Conservation (phyloP, 2,113 vertebrate genomes). For the Tachycineta bicolor region DNA sequence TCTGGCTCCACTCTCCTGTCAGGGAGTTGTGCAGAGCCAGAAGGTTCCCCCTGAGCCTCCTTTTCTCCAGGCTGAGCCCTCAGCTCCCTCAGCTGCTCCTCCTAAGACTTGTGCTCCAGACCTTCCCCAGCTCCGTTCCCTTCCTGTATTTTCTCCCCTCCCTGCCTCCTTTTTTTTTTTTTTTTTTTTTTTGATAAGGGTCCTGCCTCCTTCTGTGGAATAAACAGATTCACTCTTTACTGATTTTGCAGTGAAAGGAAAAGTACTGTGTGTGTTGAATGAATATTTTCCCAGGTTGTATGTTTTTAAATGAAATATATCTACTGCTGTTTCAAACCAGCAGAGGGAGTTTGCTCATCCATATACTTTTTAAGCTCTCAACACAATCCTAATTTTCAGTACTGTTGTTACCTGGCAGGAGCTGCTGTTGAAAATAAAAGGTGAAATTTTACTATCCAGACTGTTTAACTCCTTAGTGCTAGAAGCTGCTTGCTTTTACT, state of each 20-base stretch:
- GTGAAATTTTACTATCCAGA: background rate
- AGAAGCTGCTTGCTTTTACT: background rate
- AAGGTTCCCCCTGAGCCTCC: background rate
- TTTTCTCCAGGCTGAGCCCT: background rate
- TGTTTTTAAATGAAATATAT: background rate
- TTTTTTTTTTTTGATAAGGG: background rate
- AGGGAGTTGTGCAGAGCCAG: background rate
- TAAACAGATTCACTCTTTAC: background rate
- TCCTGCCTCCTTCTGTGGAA: background rate
- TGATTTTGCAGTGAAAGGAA: background rate
- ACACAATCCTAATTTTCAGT: background rate
- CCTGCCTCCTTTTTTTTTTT: too few relatives aligned
- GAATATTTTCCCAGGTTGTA: background rate
- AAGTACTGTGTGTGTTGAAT: background rate
- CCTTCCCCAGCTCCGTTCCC: background rate
- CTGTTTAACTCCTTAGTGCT: background rate
- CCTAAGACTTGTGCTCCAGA: background rate
- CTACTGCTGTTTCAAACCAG: constrained; percentile 27
- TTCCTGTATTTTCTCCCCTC: background rate
- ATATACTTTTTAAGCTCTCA: background rate
- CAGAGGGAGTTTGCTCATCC: constrained; percentile 55
- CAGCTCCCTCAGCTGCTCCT: background rate
- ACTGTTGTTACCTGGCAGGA: background rate
- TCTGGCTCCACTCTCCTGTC: rapidly evolving
- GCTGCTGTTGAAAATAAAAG: background rate